Percentiles rank a stretch among this genome's conserved stretches.
These are phyloP conservation scores for Enteromius anoplus DNA, from an alignment of 2,797 vertebrate genomes.

Conservation along the genomic window DNA sequence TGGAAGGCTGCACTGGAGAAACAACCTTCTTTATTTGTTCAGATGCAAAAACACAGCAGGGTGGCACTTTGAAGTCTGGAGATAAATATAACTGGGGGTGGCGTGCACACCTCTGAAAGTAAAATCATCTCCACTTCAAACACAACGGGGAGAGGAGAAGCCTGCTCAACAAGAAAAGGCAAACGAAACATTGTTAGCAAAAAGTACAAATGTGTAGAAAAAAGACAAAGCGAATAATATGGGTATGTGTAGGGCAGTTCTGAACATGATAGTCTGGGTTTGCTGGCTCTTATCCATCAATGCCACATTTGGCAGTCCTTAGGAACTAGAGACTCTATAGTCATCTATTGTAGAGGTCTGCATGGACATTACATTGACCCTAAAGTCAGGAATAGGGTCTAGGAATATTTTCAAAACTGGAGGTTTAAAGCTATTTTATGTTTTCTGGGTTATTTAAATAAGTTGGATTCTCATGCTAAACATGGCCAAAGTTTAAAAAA, in stretches of 20 bases:
- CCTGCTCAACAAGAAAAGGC: slow-evolving; percentile 27
- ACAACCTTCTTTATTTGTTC: slow-evolving; percentile 60
- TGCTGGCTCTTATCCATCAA: not conserved
- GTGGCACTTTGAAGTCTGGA: slow-evolving; percentile 79
- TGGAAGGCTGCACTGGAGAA: slow-evolving; percentile 42
- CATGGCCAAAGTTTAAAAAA: not conserved
- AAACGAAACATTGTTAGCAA: slow-evolving; percentile 35
- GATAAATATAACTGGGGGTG: slow-evolving; percentile 71
- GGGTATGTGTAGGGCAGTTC: not conserved
- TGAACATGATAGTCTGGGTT: not conserved
- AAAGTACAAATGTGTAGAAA: slow-evolving; percentile 14
- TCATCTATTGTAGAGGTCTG: not conserved
- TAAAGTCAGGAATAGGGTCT: too few species aligned
- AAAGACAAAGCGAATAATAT: not conserved
- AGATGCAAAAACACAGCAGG: slow-evolving; percentile 76
- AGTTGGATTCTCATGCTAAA: not conserved
- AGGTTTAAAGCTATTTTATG: too few species aligned
- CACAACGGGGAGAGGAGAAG: slow-evolving; percentile 25
- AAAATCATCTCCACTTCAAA: slow-evolving; percentile 52
- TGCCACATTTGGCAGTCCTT: not conserved
- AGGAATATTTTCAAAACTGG: not conserved
- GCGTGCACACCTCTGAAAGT: slow-evolving; percentile 46
- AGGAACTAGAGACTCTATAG: not conserved
- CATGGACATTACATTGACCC: not conserved
- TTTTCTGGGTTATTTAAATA: not conserved